These are phyloP conservation scores for Sardina pilchardus DNA, from an alignment of 2,113 vertebrate genomes.

Conservation along the genomic window DNA sequence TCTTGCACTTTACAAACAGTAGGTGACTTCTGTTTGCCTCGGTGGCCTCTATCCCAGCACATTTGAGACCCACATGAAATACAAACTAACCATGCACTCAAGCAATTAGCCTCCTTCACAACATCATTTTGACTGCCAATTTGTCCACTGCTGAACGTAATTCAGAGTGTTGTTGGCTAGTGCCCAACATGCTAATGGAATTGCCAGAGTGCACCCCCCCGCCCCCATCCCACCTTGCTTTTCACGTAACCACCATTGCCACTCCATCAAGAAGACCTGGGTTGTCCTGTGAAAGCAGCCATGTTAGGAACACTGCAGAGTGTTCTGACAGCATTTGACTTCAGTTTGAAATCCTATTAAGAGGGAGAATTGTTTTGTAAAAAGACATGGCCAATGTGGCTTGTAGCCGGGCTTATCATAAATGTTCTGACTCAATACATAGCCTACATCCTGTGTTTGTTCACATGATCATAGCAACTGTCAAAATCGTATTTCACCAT, in stretches of 20 bases:
- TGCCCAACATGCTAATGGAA: conserved; percentile 70
- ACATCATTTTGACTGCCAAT: conserved; percentile 69
- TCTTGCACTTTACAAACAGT: not conserved
- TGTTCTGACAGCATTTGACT: conserved; percentile 56
- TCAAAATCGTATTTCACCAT: no score
- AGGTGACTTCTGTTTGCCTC: conserved; percentile 20
- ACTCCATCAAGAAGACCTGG: conserved; percentile 48
- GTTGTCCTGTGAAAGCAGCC: conserved; percentile 58
- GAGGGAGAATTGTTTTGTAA: not conserved
- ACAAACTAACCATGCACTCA: conserved; percentile 72
- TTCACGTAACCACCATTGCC: conserved; percentile 53
- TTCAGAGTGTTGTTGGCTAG: conserved; percentile 67
- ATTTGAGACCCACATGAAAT: conserved; percentile 68
- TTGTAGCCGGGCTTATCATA: not conserved
- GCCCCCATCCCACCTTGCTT: conserved; percentile 52
- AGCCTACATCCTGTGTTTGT: not conserved
- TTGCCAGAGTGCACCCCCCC: conserved; percentile 69
- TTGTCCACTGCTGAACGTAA: conserved; percentile 72
- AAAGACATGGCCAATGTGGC: not conserved
- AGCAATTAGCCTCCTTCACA: conserved; percentile 76
- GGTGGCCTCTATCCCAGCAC: conserved; percentile 41
- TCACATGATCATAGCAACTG: not conserved
- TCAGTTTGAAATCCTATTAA: conserved; percentile 17
- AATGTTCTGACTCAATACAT: no score
- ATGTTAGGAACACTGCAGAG: conserved; percentile 39